Conservation (phyloP, 2,888 invertebrate genomes). For the Scelioninae gen. 1 region DNA sequence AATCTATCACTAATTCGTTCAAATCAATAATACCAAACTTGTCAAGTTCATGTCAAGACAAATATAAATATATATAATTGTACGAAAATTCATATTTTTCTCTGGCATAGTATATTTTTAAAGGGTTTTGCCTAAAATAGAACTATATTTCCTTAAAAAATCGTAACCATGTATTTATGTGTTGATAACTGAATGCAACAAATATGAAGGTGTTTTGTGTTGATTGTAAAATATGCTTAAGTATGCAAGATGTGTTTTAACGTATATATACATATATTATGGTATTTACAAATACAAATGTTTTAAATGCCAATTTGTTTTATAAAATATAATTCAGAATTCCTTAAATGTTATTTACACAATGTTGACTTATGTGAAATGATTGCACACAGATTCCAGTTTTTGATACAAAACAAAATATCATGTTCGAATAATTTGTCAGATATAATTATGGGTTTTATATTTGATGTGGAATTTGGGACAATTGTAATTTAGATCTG, state of each 20-base stretch:
- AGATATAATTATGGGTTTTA: not conserved
- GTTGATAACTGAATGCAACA: slow-evolving; percentile 20
- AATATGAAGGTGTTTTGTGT: slow-evolving; percentile 1
- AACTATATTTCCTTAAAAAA: slow-evolving; percentile 38
- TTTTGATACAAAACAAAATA: no score
- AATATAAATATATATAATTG: slow-evolving; percentile 45
- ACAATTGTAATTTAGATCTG: not conserved
- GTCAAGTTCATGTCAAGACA: slow-evolving; percentile 54
- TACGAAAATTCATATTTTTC: slow-evolving; percentile 64
- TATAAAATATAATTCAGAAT: not conserved
- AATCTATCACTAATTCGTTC: slow-evolving; percentile 52
- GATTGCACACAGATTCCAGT: no score
- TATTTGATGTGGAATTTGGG: slow-evolving; percentile 10
- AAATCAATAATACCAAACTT: slow-evolving; percentile 46
- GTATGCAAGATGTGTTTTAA: not conserved
- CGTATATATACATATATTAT: slow-evolving; percentile 3
- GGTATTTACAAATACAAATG: not conserved
- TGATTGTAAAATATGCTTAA: slow-evolving; percentile 25
- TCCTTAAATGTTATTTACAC: not conserved
- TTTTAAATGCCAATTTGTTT: not conserved
- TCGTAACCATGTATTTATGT: slow-evolving; percentile 25
- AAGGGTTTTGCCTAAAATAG: slow-evolving; percentile 49
- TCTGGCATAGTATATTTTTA: slow-evolving; percentile 64
- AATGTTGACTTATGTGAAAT: not conserved
- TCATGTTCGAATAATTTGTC: not conserved